Conservation (phyloP, 2,113 vertebrate species). For the Capreolus pygargus region DNA sequence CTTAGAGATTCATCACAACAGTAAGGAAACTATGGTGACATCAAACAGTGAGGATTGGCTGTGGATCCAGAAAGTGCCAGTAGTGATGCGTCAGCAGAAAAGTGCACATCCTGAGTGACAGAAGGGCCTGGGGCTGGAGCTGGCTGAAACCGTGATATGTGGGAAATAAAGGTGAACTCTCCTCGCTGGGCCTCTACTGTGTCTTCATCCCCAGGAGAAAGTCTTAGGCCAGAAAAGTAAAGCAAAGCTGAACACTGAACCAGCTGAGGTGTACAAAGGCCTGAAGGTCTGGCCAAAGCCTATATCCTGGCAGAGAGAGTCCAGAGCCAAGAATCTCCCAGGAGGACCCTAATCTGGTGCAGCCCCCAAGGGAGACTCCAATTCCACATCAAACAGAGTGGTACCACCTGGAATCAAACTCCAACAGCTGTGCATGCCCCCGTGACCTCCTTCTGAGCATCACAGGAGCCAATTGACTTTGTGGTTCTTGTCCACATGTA, state of each 20-base stretch:
- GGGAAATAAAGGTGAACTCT: too few species aligned
- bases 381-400: not conserved
- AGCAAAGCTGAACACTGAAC: not conserved
- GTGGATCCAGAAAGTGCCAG: not conserved
- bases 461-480: rapidly evolving
- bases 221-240: not conserved
- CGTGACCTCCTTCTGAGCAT: not conserved
- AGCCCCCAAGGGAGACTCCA: not conserved
- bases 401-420: not conserved
- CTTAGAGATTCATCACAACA: not conserved
- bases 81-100: not conserved
- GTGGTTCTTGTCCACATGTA: not conserved
- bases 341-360: not conserved
- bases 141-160: not conserved
- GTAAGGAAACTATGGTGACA: not conserved
- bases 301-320: not conserved
- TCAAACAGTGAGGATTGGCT: not conserved
- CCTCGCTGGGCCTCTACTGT: not conserved
- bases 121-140: not conserved
- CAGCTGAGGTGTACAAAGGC: too few species aligned
- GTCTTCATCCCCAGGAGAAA: not conserved
- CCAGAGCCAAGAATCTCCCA: not conserved
- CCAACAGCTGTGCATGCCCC: not conserved
- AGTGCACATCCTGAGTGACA: not conserved
- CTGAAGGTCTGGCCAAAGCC: not conserved